Evolutionary conservation across 2,797 vertebrate species (phyloP), one percentile per base, ranked within the genome.

Genomic region (Chanos chanos): DNA sequence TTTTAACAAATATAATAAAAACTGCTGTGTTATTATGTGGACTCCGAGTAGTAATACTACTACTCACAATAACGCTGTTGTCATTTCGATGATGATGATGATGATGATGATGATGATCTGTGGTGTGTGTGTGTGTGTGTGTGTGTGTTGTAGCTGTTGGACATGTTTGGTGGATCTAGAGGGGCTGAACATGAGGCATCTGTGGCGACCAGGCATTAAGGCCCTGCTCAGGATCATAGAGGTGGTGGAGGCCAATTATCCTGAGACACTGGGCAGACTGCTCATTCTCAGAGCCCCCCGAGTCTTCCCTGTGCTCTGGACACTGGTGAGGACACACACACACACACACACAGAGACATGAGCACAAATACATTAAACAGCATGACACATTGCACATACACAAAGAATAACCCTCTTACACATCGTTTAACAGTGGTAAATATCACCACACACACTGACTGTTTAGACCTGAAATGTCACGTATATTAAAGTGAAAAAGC

Each of bases 301-400:
- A 1, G 92, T 98, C 9, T 98, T 97, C 40, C 95, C 95, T 0
- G 93, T 98, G 54, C 91, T 98, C 27, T 98, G 95, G 95, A 95
- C 95, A 0, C 84, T 98, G 92, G 95, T 98, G 66, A 84, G 92
- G 71, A 61, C 8, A 61, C 36, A 24, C 13, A 33, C 34, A 43
- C 40, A 21, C 28, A 28, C 49, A 49, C 5, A 22, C 18, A 27
- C 50, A 50, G n/a, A 21, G 1, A 4, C 30, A 43, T 9, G 16
- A 43, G 28, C 22, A 57, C 25, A 9, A 18, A 31, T 3, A 55
- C 16, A 25, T 1, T n/a, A 28, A 12, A 45, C 40, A 60, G n/a
- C 10, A 18, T 33, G 21, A 51, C 18, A 34, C 25, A 25, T 50
- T 15, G 7, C 15, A 34, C 39, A 34, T 15, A 50, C 24, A 10